A percentile compares a stretch with the other conserved stretches of the same genome.
Evolutionary conservation across 2,888 invertebrate genomes (phyloP).

Genomic region (Coelopa pilipes): DNA sequence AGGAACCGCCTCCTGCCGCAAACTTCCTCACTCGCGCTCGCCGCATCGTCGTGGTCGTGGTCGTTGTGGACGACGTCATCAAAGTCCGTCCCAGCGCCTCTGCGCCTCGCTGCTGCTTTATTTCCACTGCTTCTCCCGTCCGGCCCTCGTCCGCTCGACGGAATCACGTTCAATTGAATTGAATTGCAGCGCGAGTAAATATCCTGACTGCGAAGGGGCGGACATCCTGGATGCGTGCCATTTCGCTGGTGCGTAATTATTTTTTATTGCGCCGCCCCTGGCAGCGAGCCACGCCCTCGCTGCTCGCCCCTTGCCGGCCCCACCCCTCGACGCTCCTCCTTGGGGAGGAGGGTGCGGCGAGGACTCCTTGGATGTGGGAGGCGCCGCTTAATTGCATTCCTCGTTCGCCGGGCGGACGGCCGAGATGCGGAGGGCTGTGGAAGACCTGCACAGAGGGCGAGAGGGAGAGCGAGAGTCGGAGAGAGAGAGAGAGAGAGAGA

Average conservation of each 20-base stretch:
- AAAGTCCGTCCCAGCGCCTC: not conserved
- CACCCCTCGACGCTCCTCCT: not conserved
- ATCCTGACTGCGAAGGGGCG: constrained; percentile 40
- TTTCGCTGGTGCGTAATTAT: constrained; percentile 30
- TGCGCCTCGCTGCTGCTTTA: not conserved
- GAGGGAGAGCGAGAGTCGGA: too few relatives aligned
- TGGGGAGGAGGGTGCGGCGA: not conserved
- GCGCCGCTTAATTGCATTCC: constrained; percentile 14
- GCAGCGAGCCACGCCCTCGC: not conserved
- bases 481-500: not conserved
- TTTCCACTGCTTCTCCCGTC: too few relatives aligned
- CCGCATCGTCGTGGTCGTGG: too few relatives aligned
- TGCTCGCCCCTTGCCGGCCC: not conserved
- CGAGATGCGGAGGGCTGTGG: not conserved
- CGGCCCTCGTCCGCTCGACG: not conserved
- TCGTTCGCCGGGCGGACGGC: not conserved
- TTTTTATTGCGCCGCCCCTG: constrained; percentile 28
- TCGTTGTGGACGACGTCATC: too few relatives aligned
- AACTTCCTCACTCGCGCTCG: too few relatives aligned
- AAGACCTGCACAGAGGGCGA: not conserved
- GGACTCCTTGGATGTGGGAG: not conserved
- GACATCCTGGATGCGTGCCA: constrained; percentile 46
- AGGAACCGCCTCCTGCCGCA: too few relatives aligned
- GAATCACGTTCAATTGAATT: constrained; percentile 29
- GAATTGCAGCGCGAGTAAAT: constrained; percentile 26